Conservation (phyloP, 2,113 vertebrate genomes). For the Polyodon spathula region DNA sequence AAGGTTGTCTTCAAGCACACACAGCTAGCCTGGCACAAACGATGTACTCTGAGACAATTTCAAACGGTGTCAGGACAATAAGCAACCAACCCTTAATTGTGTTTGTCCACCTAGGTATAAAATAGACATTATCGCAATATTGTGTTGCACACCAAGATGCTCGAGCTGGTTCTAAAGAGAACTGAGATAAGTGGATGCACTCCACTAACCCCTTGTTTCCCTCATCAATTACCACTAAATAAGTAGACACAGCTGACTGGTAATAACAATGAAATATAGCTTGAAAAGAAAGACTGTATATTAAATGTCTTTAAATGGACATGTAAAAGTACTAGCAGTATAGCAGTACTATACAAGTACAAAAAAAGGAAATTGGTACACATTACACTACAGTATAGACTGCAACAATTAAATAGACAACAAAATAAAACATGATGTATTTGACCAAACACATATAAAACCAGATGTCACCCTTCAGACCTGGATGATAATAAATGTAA, state of each 20-base stretch:
- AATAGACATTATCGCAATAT: slow-evolving; percentile 93
- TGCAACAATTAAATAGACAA: too few species aligned
- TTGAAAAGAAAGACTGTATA: slow-evolving; percentile 55
- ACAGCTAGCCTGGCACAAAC: slow-evolving; percentile 85
- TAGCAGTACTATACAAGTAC: too few species aligned
- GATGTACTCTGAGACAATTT: slow-evolving; percentile 83
- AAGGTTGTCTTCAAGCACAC: slow-evolving; percentile 95
- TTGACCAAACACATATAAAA: too few species aligned
- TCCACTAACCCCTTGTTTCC: slow-evolving; percentile 70
- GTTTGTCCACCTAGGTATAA: slow-evolving; percentile 99
- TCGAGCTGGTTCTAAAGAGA: slow-evolving; percentile 76
- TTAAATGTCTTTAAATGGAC: slow-evolving; percentile 49
- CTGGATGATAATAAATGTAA: not conserved
- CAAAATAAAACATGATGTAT: too few species aligned
- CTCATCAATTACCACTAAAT: slow-evolving; percentile 66
- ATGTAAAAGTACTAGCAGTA: slow-evolving; percentile 51
- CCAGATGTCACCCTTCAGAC: not conserved
- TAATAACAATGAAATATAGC: slow-evolving; percentile 59
- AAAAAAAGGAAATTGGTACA: slow-evolving; percentile 5
- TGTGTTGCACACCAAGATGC: slow-evolving; percentile 82
- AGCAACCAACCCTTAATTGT: slow-evolving; percentile 90
- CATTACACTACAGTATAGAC: too few species aligned
- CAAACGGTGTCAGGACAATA: slow-evolving; percentile 88
- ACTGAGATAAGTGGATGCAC: slow-evolving; percentile 82
- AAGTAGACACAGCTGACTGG: slow-evolving; percentile 64